Evolutionary conservation across 2,113 vertebrate species (phyloP).

Genomic region (Macaca mulatta): DNA sequence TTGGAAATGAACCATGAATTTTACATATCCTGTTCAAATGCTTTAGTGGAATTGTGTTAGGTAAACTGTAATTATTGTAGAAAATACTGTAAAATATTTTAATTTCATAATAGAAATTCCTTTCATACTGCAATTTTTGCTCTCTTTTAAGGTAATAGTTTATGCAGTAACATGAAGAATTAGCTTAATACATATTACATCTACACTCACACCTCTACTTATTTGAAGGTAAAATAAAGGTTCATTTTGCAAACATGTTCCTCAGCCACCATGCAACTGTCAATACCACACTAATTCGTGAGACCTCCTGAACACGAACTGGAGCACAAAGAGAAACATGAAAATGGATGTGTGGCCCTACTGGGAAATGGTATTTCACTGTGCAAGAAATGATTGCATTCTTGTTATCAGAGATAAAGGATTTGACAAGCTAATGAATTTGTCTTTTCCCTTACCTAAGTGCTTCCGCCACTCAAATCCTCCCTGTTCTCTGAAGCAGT

Average conservation of each 20-base stretch:
- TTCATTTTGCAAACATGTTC: not conserved
- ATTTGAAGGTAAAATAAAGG: not conserved
- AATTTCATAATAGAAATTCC: not conserved
- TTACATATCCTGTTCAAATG: not conserved
- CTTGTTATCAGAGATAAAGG: slow-evolving; percentile 5
- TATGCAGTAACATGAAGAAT: not conserved
- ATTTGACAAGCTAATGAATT: slow-evolving; percentile 69
- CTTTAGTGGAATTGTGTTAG: not conserved
- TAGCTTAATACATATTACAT: not conserved
- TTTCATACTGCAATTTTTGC: not conserved
- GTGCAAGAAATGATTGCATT: not conserved
- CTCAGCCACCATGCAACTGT: not conserved
- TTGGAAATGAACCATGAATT: slow-evolving; percentile 13
- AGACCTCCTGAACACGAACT: not conserved
- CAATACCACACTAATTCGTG: not conserved
- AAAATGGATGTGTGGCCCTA: not conserved
- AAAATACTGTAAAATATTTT: not conserved
- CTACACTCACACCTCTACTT: not conserved
- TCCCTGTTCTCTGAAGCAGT: slow-evolving; percentile 11
- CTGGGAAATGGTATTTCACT: not conserved
- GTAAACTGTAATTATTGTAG: not conserved
- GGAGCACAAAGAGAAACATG: not conserved
- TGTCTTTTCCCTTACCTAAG: slow-evolving; percentile 53
- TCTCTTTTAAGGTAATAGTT: not conserved
- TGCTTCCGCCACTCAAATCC: slow-evolving; percentile 49